Base-by-base conservation (phyloP, 2,113 vertebrate species). In the Pitta sordida region DNA sequence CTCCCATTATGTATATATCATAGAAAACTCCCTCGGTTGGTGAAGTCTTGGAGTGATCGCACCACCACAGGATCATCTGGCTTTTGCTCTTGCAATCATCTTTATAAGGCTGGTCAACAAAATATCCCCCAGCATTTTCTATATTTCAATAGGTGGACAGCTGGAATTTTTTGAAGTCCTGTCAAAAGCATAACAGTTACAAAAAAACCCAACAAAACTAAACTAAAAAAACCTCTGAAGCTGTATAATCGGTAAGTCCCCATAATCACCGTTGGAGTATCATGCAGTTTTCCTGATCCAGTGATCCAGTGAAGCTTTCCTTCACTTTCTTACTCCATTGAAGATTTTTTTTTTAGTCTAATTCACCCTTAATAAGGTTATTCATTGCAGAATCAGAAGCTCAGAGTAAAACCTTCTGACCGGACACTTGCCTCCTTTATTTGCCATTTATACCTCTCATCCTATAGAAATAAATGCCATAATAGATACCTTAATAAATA, bases 401-500 rank as follows among this genome's bases (percentile, higher is more conserved):
- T 78, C 27, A 81, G 39, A 70, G 41, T n/a, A 81, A 74, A 85
- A 13, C 26, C 37, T 68, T 81, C 15, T 46, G 62, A 92, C 48
- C 0, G 7, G 88, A 86, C 81, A 71, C 37, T 93, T 69, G 43
- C 43, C 17, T 89, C 43, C 37, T 93, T 93, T 86, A 69, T 79
- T 83, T 91, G 62, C 36, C 62, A 49, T 49, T 78, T 88, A 41
- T 79, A 74, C 29, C 16, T 76, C 69, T 87, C 39, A 69, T 49
- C 20, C 44, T 91, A 77, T 56, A 90, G 84, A 80, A 90, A 92
- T 91, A 83, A 88, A 75, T 93, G 85, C 41, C 84, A 75, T 74
- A 92, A 91, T 75, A 75, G 65, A 69, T 68, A 36, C 58, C 27
- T 44, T 87, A 89, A 95, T 89, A 94, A 94, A 89, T 70, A 92